Conservation (phyloP, 2,888 invertebrate species). For the Tinea trinotella region DNA sequence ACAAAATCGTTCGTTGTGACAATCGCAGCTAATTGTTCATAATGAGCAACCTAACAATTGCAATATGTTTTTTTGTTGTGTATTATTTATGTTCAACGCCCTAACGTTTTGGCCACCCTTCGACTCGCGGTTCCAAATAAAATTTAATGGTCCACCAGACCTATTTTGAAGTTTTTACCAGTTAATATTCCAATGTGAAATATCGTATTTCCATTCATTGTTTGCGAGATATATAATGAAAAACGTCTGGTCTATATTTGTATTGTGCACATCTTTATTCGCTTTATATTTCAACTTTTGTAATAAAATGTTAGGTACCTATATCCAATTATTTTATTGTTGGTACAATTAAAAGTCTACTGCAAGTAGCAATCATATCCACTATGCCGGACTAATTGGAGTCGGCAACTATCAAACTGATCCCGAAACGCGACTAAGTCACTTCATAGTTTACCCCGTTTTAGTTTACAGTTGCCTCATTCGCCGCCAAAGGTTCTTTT, state of each 20-base stretch:
- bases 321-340: neutral
- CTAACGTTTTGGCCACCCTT: slow-evolving; percentile 51
- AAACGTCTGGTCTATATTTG: neutral
- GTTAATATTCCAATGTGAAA: slow-evolving; percentile 34
- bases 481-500: no score
- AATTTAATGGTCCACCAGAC: slow-evolving; percentile 62
- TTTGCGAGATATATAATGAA: slow-evolving; percentile 22
- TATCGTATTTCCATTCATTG: slow-evolving; percentile 61
- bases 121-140: slow-evolving; percentile 55
- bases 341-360: no score
- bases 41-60: slow-evolving; percentile 63
- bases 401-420: no score
- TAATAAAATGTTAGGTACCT: no score
- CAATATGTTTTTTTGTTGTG: slow-evolving; percentile 59
- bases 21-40: slow-evolving; percentile 71
- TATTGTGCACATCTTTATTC: neutral
- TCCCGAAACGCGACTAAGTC: no score
- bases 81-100: slow-evolving; percentile 64
- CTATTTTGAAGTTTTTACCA: slow-evolving; percentile 39
- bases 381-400: no score
- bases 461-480: no score
- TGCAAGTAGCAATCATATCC: no score
- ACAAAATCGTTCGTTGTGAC: slow-evolving; percentile 44
- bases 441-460: no score
- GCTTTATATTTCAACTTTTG: no score